Evolutionary conservation across 2,113 vertebrate genomes (phyloP).

Genomic region (Piprites chloris): DNA sequence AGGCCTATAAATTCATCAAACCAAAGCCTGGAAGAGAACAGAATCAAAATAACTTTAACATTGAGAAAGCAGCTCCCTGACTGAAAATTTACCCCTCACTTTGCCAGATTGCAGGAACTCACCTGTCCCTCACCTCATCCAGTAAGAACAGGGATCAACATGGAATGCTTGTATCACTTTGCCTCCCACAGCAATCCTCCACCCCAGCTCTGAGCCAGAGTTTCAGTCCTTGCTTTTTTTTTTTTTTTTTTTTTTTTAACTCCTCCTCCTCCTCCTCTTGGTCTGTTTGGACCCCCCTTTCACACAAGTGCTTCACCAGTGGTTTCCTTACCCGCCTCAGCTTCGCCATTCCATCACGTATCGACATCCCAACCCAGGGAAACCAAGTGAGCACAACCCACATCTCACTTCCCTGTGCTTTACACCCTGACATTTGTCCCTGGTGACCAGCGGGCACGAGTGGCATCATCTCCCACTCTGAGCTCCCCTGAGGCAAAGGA

Average conservation of each 20-base stretch:
- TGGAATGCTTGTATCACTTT: accelerated
- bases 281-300: background rate
- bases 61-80: background rate
- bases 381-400: background rate
- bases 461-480: background rate
- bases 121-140: background rate
- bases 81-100: background rate
- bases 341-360: background rate
- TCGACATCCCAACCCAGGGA: background rate
- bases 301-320: background rate
- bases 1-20: slow-evolving; percentile 93
- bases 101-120: background rate
- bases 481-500: background rate
- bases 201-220: background rate
- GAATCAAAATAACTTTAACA: background rate
- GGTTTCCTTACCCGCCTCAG: background rate
- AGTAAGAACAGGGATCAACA: background rate
- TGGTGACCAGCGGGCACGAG: accelerated
- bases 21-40: slow-evolving; percentile 87
- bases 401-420: background rate
- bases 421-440: background rate
- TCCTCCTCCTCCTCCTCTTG: background rate
- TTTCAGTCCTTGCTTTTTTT: background rate
- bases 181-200: background rate
- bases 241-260: background rate